These are phyloP conservation scores for Hestina assimilis DNA, from an alignment of 1,140 invertebrate genomes.

Conservation along the genomic window DNA sequence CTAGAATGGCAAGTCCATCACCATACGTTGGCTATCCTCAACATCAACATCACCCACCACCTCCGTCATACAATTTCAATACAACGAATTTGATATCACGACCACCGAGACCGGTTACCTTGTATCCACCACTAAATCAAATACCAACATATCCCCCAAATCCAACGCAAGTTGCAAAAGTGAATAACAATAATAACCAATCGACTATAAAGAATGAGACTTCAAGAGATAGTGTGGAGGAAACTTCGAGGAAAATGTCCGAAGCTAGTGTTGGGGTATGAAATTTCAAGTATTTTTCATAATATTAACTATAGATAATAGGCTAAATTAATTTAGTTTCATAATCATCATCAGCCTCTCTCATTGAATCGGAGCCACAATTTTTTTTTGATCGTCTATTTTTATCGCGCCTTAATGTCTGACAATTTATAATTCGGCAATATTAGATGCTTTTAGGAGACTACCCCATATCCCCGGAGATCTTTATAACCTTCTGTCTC, in stretches of 20 bases:
- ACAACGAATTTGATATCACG: slow-evolving; percentile 66
- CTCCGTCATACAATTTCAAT: slow-evolving; percentile 55
- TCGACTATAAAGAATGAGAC: slow-evolving; percentile 40
- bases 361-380: too few relatives aligned
- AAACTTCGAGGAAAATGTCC: slow-evolving; percentile 47
- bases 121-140: slow-evolving; percentile 60
- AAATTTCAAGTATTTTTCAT: neutral
- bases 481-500: too few relatives aligned
- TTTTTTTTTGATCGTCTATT: too few relatives aligned
- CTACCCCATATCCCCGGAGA: too few relatives aligned
- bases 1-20: slow-evolving; percentile 51
- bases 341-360: too few relatives aligned
- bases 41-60: slow-evolving; percentile 17
- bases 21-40: slow-evolving; percentile 47
- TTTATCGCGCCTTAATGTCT: too few relatives aligned
- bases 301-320: too few relatives aligned
- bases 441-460: too few relatives aligned
- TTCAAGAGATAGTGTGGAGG: slow-evolving; percentile 42
- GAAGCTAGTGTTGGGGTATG: slow-evolving; percentile 42
- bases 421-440: too few relatives aligned
- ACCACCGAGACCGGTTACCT: slow-evolving; percentile 41
- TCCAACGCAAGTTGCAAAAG: slow-evolving; percentile 23
- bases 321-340: too few relatives aligned
- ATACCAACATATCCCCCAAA: slow-evolving; percentile 41
- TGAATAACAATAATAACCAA: slow-evolving; percentile 37